Evolutionary conservation across 2,797 vertebrate genomes (phyloP).

Genomic region (Chrosomus eos): DNA sequence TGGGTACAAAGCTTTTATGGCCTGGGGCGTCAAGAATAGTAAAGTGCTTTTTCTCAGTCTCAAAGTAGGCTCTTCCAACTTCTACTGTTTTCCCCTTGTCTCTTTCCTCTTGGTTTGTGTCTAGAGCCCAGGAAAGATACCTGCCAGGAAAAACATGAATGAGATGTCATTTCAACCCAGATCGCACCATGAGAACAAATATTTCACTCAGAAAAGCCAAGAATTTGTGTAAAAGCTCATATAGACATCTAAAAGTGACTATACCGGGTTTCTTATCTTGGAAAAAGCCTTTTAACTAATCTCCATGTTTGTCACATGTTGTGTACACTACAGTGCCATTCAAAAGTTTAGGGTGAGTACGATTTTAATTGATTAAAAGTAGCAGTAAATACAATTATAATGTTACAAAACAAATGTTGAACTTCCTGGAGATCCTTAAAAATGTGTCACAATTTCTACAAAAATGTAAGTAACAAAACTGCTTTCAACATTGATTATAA

Average conservation of each 20-base stretch:
- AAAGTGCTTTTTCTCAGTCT: constrained; percentile 98
- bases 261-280: background rate
- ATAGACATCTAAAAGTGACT: background rate
- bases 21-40: constrained; percentile 98
- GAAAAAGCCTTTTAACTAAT: background rate
- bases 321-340: background rate
- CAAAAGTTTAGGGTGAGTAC: background rate
- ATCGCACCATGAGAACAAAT: background rate
- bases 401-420: background rate
- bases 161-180: background rate
- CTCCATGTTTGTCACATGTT: background rate
- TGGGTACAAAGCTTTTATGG: constrained; percentile 99
- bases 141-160: constrained; percentile 68
- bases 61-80: constrained; percentile 97
- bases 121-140: constrained; percentile 99
- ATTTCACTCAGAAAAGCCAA: background rate
- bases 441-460: background rate
- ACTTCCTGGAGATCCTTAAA: background rate
- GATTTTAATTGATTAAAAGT: background rate
- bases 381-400: background rate
- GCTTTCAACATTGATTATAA: background rate
- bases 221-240: background rate
- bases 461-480: background rate
- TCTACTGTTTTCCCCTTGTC: constrained; percentile 99
- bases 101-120: constrained; percentile 98